These are phyloP conservation scores for Saiga tatarica DNA, from an alignment of 2,113 vertebrate species.

Conservation along the genomic window DNA sequence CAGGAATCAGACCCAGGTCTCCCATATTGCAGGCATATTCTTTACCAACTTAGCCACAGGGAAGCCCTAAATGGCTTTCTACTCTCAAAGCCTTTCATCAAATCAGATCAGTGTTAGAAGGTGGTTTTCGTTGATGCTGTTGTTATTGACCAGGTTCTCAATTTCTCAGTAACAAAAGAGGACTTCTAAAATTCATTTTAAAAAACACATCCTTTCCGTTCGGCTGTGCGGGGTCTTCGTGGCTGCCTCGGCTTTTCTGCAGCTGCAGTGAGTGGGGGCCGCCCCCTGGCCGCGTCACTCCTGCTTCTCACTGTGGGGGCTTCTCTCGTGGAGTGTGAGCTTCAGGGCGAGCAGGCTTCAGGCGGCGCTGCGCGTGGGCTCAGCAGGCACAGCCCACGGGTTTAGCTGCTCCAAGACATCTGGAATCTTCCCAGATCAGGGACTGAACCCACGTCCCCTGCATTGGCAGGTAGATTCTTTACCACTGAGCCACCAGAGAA, in stretches of 20 bases:
- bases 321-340: neutral
- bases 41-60: neutral
- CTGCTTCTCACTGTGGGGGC: too few relatives aligned
- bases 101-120: neutral
- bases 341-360: neutral
- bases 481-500: neutral
- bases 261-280: neutral
- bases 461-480: neutral
- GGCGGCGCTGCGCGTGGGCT: neutral
- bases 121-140: neutral
- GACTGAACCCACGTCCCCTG: neutral
- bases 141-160: neutral
- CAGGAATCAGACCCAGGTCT: neutral
- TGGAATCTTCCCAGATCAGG: neutral
- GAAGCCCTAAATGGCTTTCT: neutral
- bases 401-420: neutral
- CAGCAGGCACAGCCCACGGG: neutral
- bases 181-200: neutral
- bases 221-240: neutral
- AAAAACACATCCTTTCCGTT: neutral
- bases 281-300: too few relatives aligned
- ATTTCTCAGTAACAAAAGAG: neutral
- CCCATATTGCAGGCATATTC: rapidly evolving
- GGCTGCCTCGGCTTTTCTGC: neutral
- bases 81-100: neutral